Base-by-base conservation (phyloP, 1,140 invertebrate species). In the Penaeus japonicus region DNA sequence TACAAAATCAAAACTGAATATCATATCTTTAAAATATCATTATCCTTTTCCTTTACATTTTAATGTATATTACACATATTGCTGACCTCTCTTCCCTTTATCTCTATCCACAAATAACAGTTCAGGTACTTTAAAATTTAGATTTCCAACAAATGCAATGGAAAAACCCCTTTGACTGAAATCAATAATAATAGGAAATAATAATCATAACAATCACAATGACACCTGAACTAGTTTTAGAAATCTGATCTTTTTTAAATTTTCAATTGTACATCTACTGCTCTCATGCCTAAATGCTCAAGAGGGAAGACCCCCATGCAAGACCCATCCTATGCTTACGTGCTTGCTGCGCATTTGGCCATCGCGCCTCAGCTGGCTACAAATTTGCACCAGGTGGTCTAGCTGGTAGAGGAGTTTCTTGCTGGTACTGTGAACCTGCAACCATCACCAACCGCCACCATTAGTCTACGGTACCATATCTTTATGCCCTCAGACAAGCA, bases 361-460 rank as follows among this genome's bases (percentile, higher is more conserved):
- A 92, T 94, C 95, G 92, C 94, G 94, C 92, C 94, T 95, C 59
- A 96, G 96, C 93, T 97, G 97, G 94, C 98, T 97, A 94, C 97
- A 98, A 91, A 98, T 96, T 95, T 98, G 97, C 91, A 98, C 97
- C 93, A 98, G 94, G 93, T 98, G 97, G 94, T 98, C 97, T 92
- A 98, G 94, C 93, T 98, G 97, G 93, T 98, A 98, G 91, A 98
- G 95, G 92, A 98, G 94, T 94, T 98, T 98, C 94, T 98, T 98
- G 94, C 97, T 98, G 91, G 97, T 98, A 92, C 96, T 98, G 94
- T 98, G 97, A 91, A 98, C 97, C 96, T 97, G 93, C 82, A 90
- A 90, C 91, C 79, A 81, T 84, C 57, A 89, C 87, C 70, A 70
- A 77, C 80, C 75, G 70, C 81, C 89, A 90, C 78, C 79, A 87